Evolutionary conservation across 92 coral and sea anemone genomes (phyloP), one percentile per base, ranked within the genome.

Genomic region (Phenganax marumi): DNA sequence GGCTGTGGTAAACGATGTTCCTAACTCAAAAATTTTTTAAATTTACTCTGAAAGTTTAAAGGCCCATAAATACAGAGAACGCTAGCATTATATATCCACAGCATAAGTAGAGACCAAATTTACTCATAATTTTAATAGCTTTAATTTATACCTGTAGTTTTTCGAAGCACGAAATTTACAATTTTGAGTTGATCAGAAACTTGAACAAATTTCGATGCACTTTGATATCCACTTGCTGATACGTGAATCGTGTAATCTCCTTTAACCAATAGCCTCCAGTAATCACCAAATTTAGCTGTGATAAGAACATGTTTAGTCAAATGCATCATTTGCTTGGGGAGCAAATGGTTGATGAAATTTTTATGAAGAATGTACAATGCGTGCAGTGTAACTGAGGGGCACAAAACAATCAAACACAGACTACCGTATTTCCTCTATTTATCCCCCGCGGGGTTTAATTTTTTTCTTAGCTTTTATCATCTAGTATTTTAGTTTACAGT

Each of bases 211-310:
- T 84, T 91, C 52, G 54, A 58, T 12, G 75, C 11, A 2, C 91
- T 76, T 24, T 75, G 22, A 73, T 95, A 90, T 23, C 98, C 98
- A 0, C 58, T 75, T 6, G 91, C 93, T 47, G 49, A 52, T 10
- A 89, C 93, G 48, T 50, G 57, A 43, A 95, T 84, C 0, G 66
- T 19, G 54, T 95, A 91, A 0, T 26, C 39, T 14, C 98, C 97
- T 3, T 91, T 91, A 64, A 81, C 52, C 46, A 92, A 89, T 39
- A 95, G 71, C 11, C 98, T 89, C 98, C 98, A 96, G 88, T 89
- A 96, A 82, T 96, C 99, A 1, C 99, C 99, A 81, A 89, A 92
- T 68, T 73, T 83, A 18, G 99, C 97, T 48, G 7, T 19, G 48
- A 25, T 4, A 18, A 73, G 7, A 63, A 12, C 4, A 63, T 4